phyloP scores from a whole-genome alignment of 2,797 vertebrate genomes.

The Mus minutoides region DNA sequence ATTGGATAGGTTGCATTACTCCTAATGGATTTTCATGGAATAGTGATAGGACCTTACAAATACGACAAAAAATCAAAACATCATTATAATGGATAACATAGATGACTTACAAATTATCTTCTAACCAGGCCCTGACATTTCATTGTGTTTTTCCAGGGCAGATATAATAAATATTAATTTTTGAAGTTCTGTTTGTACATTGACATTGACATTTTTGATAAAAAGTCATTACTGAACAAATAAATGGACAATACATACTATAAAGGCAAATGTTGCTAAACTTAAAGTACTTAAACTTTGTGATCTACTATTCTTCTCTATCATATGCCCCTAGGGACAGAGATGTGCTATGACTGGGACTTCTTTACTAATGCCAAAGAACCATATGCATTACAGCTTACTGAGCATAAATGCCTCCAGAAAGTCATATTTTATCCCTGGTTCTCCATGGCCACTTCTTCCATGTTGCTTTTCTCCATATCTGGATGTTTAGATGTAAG shows the following conservation, averaged over 20 bases:
- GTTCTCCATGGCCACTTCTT: neutral
- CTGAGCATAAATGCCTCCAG: neutral
- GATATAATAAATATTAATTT: neutral
- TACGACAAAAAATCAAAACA: neutral
- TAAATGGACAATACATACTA: neutral
- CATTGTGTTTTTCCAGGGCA: neutral
- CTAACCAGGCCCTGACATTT: neutral
- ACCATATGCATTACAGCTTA: rapidly evolving
- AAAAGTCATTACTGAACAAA: neutral
- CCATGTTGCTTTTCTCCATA: neutral
- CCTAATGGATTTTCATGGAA: neutral
- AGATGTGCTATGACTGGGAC: neutral
- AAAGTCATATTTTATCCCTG: neutral
- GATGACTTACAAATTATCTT: neutral
- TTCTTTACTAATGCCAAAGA: neutral
- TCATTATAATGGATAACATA: neutral
- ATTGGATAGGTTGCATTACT: neutral
- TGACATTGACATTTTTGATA: neutral
- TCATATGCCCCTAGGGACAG: neutral
- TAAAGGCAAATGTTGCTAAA: neutral
- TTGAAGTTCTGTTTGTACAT: neutral
- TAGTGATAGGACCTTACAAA: rapidly evolving
- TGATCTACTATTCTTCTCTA: neutral
- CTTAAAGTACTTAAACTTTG: neutral
- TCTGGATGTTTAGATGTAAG: neutral